Conservation (phyloP, 2,888 invertebrate species). For the Erannis defoliaria region DNA sequence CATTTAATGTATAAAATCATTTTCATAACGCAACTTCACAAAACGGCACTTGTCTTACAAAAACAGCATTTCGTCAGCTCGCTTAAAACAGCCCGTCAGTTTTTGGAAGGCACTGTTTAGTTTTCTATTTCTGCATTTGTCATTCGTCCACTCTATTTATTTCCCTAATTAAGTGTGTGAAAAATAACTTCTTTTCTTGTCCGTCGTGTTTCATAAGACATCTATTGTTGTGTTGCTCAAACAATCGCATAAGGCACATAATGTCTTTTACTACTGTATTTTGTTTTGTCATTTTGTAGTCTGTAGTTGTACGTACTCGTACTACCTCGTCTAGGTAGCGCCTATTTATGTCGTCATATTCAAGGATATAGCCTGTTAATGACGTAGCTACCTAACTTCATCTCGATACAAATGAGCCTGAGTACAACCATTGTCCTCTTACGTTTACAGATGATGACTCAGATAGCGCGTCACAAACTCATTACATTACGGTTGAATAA, state of each 20-base stretch:
- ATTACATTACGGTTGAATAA: conserved; percentile 6
- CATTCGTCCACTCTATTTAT: conserved; percentile 34
- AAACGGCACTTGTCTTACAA: neutral
- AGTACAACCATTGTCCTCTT: conserved; percentile 3
- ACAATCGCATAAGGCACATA: conserved; percentile 32
- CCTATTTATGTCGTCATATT: conserved; percentile 11
- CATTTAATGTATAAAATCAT: neutral
- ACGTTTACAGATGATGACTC: conserved; percentile 5
- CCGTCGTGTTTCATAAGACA: conserved; percentile 15
- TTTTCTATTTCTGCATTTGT: conserved; percentile 38
- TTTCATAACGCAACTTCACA: neutral
- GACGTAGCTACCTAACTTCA: neutral
- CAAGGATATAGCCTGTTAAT: conserved; percentile 7
- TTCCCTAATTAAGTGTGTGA: conserved; percentile 33
- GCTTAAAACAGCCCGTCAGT: conserved; percentile 5
- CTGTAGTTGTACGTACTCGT: conserved; percentile 5
- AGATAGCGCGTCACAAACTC: conserved; percentile 8
- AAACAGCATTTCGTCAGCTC: neutral
- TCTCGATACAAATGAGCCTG: neutral
- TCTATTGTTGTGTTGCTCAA: conserved; percentile 40
- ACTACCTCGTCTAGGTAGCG: neutral
- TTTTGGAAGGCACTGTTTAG: conserved; percentile 37
- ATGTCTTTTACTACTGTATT: neutral
- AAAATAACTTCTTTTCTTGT: conserved; percentile 28
- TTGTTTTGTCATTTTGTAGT: conserved; percentile 13